Evolutionary conservation across 2,797 vertebrate species (phyloP).

Genomic region (Pelodytes ibericus): DNA sequence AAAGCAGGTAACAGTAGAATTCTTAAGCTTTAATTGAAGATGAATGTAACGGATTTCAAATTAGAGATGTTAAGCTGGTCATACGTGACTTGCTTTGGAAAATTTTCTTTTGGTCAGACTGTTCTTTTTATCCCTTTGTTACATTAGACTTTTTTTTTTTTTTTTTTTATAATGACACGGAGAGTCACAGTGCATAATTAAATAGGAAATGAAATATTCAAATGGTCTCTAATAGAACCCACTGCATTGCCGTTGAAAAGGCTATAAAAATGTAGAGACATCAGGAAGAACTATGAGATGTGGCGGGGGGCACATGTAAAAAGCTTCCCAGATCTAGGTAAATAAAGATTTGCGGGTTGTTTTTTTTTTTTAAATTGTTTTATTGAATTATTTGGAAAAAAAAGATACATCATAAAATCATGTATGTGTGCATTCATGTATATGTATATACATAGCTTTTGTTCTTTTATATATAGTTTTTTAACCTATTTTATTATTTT

Average conservation of each 20-base stretch:
- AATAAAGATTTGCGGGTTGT: constrained; percentile 29
- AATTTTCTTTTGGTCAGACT: constrained; percentile 89
- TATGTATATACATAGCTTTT: no score
- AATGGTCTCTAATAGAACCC: constrained; percentile 99
- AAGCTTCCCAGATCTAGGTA: constrained; percentile 75
- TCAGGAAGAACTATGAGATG: constrained; percentile 82
- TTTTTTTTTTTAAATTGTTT: no score
- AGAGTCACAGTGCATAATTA: constrained; percentile 99
- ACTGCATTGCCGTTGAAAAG: constrained; percentile 93
- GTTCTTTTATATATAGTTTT: no score
- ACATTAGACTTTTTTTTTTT: constrained; percentile 91
- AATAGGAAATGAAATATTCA: constrained; percentile 99
- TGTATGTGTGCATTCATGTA: no score
- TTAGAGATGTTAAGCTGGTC: constrained; percentile 87
- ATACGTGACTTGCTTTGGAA: constrained; percentile 98
- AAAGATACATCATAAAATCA: no score
- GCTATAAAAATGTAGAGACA: constrained; percentile 85
- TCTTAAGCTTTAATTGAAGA: constrained; percentile 92
- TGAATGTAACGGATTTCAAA: constrained; percentile 90
- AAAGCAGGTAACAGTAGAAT: constrained; percentile 86
- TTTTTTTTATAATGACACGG: constrained; percentile 99
- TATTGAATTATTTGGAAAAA: no score
- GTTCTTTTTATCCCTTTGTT: constrained; percentile 99
- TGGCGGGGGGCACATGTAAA: constrained; percentile 93
- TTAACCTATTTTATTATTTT: no score